Conservation (phyloP, 2,888 invertebrate species). For the Nudaria mundana region DNA sequence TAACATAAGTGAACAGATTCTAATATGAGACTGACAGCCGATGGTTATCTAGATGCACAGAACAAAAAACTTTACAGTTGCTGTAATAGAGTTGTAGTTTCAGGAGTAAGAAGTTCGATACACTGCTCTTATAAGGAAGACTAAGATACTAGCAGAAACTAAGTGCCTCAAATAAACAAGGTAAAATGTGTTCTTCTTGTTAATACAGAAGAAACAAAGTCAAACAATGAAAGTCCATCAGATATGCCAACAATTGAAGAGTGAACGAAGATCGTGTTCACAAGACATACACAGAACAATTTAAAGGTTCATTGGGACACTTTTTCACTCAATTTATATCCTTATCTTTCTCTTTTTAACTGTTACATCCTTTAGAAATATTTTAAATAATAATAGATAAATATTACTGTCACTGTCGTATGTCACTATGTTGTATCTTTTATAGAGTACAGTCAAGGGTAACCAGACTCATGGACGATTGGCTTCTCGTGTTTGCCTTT, state of each 20-base stretch:
- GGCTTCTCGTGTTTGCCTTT: conserved; percentile 59
- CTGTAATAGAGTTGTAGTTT: conserved; percentile 69
- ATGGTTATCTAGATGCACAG: conserved; percentile 39
- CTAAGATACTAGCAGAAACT: conserved; percentile 47
- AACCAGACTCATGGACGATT: conserved; percentile 49
- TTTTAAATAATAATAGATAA: conserved; percentile 36
- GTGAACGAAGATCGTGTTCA: conserved; percentile 51
- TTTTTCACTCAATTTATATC: conserved; percentile 63
- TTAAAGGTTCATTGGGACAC: conserved; percentile 59
- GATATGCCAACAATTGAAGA: conserved; percentile 51
- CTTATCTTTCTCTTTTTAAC: conserved; percentile 46
- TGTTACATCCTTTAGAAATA: conserved; percentile 36
- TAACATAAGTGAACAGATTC: conserved; percentile 43
- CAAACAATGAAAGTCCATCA: conserved; percentile 38
- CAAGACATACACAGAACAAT: conserved; percentile 55
- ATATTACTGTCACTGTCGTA: conserved; percentile 39
- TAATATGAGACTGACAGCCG: conserved; percentile 29
- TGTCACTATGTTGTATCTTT: conserved; percentile 38
- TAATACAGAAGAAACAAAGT: conserved; percentile 49
- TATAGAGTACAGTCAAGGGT: conserved; percentile 54
- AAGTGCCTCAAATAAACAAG: conserved; percentile 44
- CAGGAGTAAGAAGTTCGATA: conserved; percentile 50
- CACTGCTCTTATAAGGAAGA: conserved; percentile 50
- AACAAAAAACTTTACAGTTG: conserved; percentile 63
- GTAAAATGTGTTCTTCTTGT: conserved; percentile 46